Percentiles rank a stretch among this genome's conserved stretches.
Conservation (phyloP, 2,888 invertebrate genomes). For the Leptopilina syphax region DNA sequence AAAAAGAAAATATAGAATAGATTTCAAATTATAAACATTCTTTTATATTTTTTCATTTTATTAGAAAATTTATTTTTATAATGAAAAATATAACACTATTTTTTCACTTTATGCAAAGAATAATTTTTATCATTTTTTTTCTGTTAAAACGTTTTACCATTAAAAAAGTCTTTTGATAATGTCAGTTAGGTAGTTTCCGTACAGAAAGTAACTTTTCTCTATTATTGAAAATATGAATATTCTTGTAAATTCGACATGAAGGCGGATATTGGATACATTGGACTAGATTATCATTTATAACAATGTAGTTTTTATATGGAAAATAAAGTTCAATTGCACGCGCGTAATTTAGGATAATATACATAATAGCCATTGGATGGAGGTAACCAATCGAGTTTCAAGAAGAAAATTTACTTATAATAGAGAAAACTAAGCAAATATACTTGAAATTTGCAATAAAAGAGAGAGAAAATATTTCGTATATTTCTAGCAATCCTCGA, state of each 20-base stretch:
- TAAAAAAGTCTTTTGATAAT: neutral
- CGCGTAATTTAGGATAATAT: constrained; percentile 13
- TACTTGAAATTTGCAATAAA: neutral
- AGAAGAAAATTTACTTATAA: neutral
- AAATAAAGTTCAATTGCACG: constrained; percentile 10
- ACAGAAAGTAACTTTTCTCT: constrained; percentile 8
- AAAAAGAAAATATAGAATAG: no score
- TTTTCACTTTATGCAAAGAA: no score
- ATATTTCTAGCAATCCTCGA: neutral
- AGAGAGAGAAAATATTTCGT: neutral
- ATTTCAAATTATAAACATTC: no score
- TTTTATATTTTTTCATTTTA: no score
- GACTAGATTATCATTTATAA: constrained; percentile 23
- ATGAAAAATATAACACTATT: no score
- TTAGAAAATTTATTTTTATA: no score
- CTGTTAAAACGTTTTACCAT: neutral
- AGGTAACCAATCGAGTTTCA: constrained; percentile 39
- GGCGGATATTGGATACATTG: constrained; percentile 28
- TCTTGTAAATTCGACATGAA: constrained; percentile 15
- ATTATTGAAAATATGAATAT: neutral
- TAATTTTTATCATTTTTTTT: neutral
- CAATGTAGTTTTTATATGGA: neutral
- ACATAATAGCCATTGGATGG: neutral
- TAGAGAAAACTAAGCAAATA: neutral
- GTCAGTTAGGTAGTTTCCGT: neutral